A percentile compares a stretch with the other conserved stretches of the same genome.
Evolutionary conservation across 2,113 vertebrate genomes (phyloP).

Genomic region (Chlorocebus sabaeus): DNA sequence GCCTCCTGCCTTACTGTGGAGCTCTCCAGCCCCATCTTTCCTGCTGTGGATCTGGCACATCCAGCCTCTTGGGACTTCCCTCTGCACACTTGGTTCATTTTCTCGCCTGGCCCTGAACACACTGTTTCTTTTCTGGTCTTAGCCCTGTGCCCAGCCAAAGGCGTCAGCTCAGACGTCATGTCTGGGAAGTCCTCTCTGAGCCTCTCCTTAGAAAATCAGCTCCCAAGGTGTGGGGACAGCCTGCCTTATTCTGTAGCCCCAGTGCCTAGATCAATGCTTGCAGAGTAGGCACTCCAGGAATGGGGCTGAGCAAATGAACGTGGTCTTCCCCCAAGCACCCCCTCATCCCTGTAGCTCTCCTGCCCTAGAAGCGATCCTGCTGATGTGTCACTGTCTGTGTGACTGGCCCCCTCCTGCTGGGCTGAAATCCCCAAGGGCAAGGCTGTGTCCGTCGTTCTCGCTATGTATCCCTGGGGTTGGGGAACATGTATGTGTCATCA

Average conservation of each 20-base stretch:
- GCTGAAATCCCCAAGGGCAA: not conserved
- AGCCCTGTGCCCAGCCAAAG: not conserved
- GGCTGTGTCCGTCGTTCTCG: not conserved
- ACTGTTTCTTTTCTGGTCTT: not conserved
- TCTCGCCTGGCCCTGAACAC: rapidly evolving
- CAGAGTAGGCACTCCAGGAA: not conserved
- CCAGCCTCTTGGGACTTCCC: rapidly evolving
- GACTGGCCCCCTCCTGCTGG: not conserved
- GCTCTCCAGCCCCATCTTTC: not conserved
- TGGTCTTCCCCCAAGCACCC: not conserved
- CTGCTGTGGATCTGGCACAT: not conserved
- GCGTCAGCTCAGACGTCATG: not conserved
- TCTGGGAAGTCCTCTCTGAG: not conserved
- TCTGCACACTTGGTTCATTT: not conserved
- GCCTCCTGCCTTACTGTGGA: not conserved
- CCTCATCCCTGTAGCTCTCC: not conserved
- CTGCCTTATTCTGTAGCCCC: not conserved
- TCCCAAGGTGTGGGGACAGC: not conserved
- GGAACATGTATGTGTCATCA: too few species aligned
- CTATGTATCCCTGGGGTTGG: rapidly evolving
- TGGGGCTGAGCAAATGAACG: rapidly evolving
- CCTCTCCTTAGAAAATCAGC: not conserved
- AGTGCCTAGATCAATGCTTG: not conserved
- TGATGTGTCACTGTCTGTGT: not conserved
- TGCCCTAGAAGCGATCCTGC: not conserved